Percentiles rank a stretch among this genome's conserved stretches.
Conservation (phyloP, 2,888 invertebrate genomes). For the Drosophila trichaetosa region DNA sequence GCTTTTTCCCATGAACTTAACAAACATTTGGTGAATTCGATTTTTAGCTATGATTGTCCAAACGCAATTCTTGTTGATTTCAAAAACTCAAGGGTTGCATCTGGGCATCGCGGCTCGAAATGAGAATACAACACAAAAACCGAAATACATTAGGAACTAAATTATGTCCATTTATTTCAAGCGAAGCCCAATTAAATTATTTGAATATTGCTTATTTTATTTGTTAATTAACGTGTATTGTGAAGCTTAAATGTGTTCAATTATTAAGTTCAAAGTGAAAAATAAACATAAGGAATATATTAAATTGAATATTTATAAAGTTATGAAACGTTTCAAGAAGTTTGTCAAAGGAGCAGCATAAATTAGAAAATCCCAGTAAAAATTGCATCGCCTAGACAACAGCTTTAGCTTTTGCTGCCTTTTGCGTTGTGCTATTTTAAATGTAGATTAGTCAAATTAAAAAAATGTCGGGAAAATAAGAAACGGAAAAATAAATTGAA, state of each 20-base stretch:
- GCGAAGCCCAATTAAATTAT: slow-evolving; percentile 35
- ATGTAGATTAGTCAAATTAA: neutral
- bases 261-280: neutral
- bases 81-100: slow-evolving; percentile 85
- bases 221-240: slow-evolving; percentile 30
- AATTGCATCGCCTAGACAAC: slow-evolving; percentile 10
- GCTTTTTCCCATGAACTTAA: slow-evolving; percentile 29
- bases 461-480: neutral
- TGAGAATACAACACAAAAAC: slow-evolving; percentile 79
- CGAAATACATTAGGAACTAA: slow-evolving; percentile 3
- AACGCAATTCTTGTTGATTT: slow-evolving; percentile 85
- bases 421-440: neutral
- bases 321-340: slow-evolving; percentile 2
- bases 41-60: slow-evolving; percentile 86
- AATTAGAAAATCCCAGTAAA: neutral
- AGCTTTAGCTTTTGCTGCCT: neutral
- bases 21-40: slow-evolving; percentile 80
- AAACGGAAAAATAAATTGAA: neutral
- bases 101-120: slow-evolving; percentile 86
- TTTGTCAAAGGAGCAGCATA: slow-evolving; percentile 10
- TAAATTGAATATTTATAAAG: slow-evolving; percentile 9
- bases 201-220: slow-evolving; percentile 7
- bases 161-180: slow-evolving; percentile 1
- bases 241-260: slow-evolving; percentile 7
- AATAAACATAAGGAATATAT: neutral